These are phyloP conservation scores for Rhegmatorhina hoffmannsi DNA, from an alignment of 2,113 vertebrate species.

Conservation along the genomic window DNA sequence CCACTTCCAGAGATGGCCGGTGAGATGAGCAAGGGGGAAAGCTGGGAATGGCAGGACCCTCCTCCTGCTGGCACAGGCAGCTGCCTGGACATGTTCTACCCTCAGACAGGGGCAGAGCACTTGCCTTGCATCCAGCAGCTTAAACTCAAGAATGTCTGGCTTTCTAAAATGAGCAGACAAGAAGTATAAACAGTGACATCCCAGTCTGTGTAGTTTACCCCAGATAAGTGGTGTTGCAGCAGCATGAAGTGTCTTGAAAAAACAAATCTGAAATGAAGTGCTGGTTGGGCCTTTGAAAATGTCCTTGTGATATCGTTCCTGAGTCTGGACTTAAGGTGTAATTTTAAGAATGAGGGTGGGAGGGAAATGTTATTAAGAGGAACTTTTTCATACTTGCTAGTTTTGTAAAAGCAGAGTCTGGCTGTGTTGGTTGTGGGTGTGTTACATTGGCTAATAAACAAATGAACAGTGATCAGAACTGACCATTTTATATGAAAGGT, in stretches of 20 bases:
- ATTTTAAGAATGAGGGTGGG: not conserved
- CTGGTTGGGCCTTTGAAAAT: not conserved
- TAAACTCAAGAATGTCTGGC: not conserved
- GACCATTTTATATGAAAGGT: not conserved
- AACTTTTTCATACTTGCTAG: conserved; percentile 11
- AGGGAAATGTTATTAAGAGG: not conserved
- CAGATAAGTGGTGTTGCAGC: not conserved
- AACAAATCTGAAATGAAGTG: not conserved
- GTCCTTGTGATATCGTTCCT: not conserved
- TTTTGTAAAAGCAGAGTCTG: conserved; percentile 37
- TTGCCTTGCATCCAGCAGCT: not conserved
- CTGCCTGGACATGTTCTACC: not conserved
- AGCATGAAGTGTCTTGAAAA: not conserved
- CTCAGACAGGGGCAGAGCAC: not conserved
- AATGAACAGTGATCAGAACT: not conserved
- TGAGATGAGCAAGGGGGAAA: not conserved
- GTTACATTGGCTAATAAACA: conserved; percentile 19
- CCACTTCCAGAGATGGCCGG: not conserved
- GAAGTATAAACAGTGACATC: not conserved
- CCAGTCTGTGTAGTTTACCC: not conserved
- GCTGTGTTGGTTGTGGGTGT: not conserved
- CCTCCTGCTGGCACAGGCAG: not conserved
- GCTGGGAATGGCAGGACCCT: not conserved
- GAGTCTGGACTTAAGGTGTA: not conserved
- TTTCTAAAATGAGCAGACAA: not conserved